Percentiles rank a stretch among this genome's conserved stretches.
phyloP scores from a whole-genome alignment of 2,888 invertebrate genomes.

The Agrochola lychnidis region DNA sequence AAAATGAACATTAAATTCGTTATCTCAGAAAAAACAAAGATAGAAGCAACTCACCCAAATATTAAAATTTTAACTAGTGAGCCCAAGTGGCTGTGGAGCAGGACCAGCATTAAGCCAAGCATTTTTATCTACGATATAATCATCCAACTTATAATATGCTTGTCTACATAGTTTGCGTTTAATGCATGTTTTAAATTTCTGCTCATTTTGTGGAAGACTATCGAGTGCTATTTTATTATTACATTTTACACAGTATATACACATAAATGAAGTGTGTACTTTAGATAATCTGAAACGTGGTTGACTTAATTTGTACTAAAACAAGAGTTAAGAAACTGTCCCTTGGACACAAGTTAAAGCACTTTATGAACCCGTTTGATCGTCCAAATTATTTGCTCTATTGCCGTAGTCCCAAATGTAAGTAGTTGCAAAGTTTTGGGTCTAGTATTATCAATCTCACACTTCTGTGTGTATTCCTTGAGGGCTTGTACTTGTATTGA shows the following conservation, averaged over 20 bases:
- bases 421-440: constrained; percentile 47
- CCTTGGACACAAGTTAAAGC: constrained; percentile 28
- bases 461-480: constrained; percentile 28
- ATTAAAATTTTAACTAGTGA: neutral
- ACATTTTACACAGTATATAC: neutral
- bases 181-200: neutral
- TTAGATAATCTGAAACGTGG: neutral
- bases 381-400: constrained; percentile 41
- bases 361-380: constrained; percentile 46
- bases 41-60: neutral
- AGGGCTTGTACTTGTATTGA: constrained; percentile 10
- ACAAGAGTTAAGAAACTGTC: constrained; percentile 31
- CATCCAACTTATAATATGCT: neutral
- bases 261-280: neutral
- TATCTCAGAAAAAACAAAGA: too few species aligned
- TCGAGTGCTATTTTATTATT: neutral
- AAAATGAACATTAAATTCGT: too few species aligned
- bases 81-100: neutral
- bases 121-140: neutral
- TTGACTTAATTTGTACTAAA: constrained; percentile 37
- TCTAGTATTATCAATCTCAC: constrained; percentile 34
- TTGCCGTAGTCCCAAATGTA: constrained; percentile 30
- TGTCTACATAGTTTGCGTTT: neutral
- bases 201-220: neutral
- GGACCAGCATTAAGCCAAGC: neutral